These are phyloP conservation scores for Pyrocephalus nanus DNA, from an alignment of 2,797 vertebrate genomes.

Conservation along the genomic window DNA sequence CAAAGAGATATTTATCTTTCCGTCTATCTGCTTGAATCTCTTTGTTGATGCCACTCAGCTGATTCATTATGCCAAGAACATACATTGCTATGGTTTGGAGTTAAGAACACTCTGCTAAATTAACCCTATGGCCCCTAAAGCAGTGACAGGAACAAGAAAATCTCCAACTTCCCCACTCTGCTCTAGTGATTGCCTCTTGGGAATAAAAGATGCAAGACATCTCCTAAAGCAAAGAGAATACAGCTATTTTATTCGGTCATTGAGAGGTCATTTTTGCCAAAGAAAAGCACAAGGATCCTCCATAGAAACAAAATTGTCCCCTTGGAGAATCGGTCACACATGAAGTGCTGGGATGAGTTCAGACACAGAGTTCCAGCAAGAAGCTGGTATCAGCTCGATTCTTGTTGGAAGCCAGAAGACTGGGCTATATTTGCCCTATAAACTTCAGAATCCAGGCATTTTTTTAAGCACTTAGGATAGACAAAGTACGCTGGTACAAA, in stretches of 20 bases:
- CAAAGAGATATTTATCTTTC: constrained; percentile 64
- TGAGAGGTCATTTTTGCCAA: background rate
- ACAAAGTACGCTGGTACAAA: background rate
- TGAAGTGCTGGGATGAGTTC: background rate
- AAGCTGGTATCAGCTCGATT: background rate
- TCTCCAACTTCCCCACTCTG: background rate
- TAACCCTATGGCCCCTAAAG: constrained; percentile 6
- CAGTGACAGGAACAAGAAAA: background rate
- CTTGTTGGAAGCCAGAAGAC: background rate
- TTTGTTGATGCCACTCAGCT: constrained; percentile 53
- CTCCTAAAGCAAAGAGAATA: background rate
- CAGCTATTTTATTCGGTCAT: background rate
- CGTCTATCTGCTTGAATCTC: constrained; percentile 65
- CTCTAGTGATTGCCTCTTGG: background rate
- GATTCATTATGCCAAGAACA: constrained; percentile 62
- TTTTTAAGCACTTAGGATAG: background rate
- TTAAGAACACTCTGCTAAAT: constrained; percentile 19
- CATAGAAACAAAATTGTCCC: background rate
- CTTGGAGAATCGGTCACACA: background rate
- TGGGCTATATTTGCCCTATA: background rate
- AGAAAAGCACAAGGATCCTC: background rate
- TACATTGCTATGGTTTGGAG: background rate
- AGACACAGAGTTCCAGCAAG: background rate
- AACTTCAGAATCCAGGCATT: background rate
- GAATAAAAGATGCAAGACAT: background rate